Conservation (phyloP, 2,113 vertebrate species). For the Cyprinus carpio region DNA sequence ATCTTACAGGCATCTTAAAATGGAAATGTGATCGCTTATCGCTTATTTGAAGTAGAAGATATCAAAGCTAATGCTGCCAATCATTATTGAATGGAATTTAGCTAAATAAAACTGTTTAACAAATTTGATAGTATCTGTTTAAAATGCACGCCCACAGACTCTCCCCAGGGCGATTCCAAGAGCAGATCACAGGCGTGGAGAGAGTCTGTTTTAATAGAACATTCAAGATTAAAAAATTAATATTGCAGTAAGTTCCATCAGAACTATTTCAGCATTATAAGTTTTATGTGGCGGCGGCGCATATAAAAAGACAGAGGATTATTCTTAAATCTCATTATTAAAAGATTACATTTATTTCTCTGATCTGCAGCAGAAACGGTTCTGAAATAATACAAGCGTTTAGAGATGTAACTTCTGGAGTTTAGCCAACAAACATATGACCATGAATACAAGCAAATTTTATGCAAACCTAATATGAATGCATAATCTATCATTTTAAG, state of each 20-base stretch:
- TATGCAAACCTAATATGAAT: background rate
- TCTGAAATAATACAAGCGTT: conserved; percentile 21
- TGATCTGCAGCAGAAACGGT: conserved; percentile 21
- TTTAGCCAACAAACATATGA: conserved; percentile 15
- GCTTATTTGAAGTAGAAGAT: background rate
- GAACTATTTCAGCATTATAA: background rate
- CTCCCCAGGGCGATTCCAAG: background rate
- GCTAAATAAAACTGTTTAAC: conserved; percentile 3
- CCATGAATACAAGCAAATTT: background rate
- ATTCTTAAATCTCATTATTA: conserved; percentile 27
- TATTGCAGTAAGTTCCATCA: background rate
- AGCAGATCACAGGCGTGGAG: background rate
- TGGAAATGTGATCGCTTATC: background rate
- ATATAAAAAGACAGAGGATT: conserved; percentile 4
- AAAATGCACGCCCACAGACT: background rate
- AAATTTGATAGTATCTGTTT: conserved; percentile 9
- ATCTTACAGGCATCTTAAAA: background rate
- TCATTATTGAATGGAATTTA: background rate
- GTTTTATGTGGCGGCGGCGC: background rate
- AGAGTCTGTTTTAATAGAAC: background rate
- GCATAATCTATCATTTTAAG: background rate
- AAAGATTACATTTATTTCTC: conserved; percentile 18
- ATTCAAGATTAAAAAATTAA: conserved; percentile 21
- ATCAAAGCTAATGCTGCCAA: background rate
- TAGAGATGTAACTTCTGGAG: background rate